Base-by-base conservation (phyloP, 2,888 invertebrate species). In the Apantesis nais region DNA sequence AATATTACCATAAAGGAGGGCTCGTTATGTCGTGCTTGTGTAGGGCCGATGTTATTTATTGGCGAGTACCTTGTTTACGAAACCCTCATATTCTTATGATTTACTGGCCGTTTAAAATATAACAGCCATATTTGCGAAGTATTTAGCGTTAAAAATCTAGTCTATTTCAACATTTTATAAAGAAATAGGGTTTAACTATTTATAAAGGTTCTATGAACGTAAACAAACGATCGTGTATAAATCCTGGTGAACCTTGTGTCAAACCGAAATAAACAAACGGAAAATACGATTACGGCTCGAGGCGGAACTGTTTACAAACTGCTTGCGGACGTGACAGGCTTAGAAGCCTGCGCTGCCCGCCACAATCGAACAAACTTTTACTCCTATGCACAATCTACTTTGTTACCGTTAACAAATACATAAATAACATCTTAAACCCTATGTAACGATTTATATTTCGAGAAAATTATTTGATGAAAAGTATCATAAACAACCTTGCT, bases 261-360 rank as follows among this genome's bases (percentile, higher is more conserved):
- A 88, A 88, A 90, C 87, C 85, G 87, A 89, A 89, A 89, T 88
- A 91, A 90, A 90, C 88, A 88, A 88, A 85, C 88, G 82, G 76
- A 85, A 90, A 91, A 92, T 89, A 89, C 88, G 88, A 91, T 91
- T 90, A 91, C 85, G 81, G 85, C 82, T 82, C 80, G 85, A 84
- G 86, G 83, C 87, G 87, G 86, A 89, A 89, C 87, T 92, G 92
- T 92, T 93, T 92, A 89, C 92, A 88, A 90, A 91, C 88, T 86
- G 86, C 81, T 79, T 82, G 80, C 76, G 85, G 79, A 90, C 89
- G 89, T 90, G 90, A 88, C 84, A 81, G 83, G 74, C 78, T 83
- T 79, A 72, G 79, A 76, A 78, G 76, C 75, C 63, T 69, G 31
- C 62, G 70, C 75, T 71, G 76, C 74, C 73, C 73, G 74, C 77